A percentile compares a stretch with the other conserved stretches of the same genome.
Conservation (phyloP, 2,113 vertebrate genomes). For the Clupea harengus region DNA sequence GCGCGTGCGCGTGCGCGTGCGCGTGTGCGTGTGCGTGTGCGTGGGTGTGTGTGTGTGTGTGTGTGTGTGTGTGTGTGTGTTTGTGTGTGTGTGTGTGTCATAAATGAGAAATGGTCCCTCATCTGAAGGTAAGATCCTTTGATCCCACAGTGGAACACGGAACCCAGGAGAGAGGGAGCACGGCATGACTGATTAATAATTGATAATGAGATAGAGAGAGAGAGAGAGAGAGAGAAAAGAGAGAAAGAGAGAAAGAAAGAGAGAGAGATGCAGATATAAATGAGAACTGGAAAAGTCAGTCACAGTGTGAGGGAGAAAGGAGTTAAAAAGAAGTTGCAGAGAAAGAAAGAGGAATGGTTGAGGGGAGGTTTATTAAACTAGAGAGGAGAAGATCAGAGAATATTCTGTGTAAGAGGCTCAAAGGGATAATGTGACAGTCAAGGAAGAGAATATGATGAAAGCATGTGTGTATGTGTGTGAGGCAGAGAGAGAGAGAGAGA, state of each 20-base stretch:
- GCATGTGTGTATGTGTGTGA: not conserved
- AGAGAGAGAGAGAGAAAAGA: not conserved
- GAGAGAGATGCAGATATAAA: not conserved
- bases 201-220: constrained; percentile 21
- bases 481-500: not conserved
- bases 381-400: not conserved
- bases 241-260: too few species aligned
- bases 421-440: not conserved
- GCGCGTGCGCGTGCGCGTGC: not conserved
- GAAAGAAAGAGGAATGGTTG: not conserved
- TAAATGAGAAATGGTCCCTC: constrained; percentile 26
- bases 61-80: not conserved
- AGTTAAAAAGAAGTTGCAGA: not conserved
- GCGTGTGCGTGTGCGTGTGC: not conserved
- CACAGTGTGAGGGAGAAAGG: not conserved
- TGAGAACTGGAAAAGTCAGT: not conserved
- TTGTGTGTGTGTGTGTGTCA: constrained; percentile 1
- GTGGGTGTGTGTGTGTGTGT: not conserved
- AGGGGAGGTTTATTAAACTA: not conserved
- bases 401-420: not conserved
- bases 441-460: constrained; percentile 7
- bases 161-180: not conserved
- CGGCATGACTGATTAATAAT: constrained; percentile 34
- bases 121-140: constrained; percentile 34
- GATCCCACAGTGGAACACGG: constrained; percentile 30